Conservation (phyloP, 2,113 vertebrate genomes). For the Prietella phreatophila region DNA sequence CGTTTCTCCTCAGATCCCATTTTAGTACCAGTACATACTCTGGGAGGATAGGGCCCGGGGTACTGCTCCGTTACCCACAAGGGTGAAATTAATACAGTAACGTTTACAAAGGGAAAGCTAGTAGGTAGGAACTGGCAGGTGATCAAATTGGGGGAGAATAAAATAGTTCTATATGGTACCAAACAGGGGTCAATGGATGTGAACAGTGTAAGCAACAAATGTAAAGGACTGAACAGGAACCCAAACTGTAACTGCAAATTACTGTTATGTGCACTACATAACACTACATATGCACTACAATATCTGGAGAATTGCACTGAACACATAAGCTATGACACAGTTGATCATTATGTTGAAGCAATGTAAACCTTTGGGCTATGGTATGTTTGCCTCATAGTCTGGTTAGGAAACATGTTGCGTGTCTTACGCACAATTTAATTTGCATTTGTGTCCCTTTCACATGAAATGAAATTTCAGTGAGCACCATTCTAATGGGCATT, state of each 20-base stretch:
- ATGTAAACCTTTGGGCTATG: not conserved
- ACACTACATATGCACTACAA: too few relatives aligned
- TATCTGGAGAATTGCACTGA: not conserved
- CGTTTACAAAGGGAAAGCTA: too few relatives aligned
- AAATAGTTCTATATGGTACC: not conserved
- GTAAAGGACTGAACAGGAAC: not conserved
- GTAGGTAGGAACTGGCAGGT: not conserved
- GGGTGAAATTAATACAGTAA: too few relatives aligned
- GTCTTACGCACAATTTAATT: not conserved
- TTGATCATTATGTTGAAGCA: not conserved
- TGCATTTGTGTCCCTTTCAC: not conserved
- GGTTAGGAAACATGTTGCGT: not conserved
- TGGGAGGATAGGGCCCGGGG: too few relatives aligned
- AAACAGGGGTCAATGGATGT: not conserved
- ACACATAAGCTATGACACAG: not conserved
- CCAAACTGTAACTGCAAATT: not conserved
- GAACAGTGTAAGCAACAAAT: not conserved
- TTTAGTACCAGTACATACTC: too few relatives aligned
- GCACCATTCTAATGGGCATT: conserved; percentile 30
- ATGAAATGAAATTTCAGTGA: conserved; percentile 13
- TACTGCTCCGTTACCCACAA: too few relatives aligned
- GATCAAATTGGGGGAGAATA: not conserved
- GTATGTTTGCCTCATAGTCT: not conserved
- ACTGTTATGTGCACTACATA: not conserved
- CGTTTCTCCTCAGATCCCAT: too few relatives aligned